Base-by-base conservation (phyloP, 2,888 invertebrate genomes). In the Plagodis dolabraria region DNA sequence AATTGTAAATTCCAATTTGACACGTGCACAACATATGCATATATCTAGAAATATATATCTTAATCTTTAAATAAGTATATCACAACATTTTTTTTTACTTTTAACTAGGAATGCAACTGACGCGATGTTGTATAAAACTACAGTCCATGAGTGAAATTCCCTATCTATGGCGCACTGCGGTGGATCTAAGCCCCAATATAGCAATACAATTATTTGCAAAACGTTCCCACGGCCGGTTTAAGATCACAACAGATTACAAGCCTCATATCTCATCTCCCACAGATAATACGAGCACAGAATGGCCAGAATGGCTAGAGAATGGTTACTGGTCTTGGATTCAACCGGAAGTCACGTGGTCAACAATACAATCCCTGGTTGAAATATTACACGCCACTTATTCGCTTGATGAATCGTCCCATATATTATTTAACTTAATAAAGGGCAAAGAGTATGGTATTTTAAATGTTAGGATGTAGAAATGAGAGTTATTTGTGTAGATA, bases 391-490 rank as follows among this genome's bases (percentile, higher is more conserved):
- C 77, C 80, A 80, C 79, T 84, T 85, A 86, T 86, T 86, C 81
- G 83, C 85, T 77, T 73, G 89, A 90, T 83, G 79, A 88, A 89
- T 89, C 81, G 84, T 77, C 84, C 83, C 87, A 86, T 88, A 87
- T 87, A 87, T 89, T 87, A 88, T 83, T 83, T 85, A 85, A 83
- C 75, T 83, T 86, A 83, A 85, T 85, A 83, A 82, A 74, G 63
- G 50, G 12, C 82, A 83, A 51, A 84, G 88, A 86, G 44, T 81
- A 83, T 63, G 60, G 58, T 60, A 63, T 65, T 60, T 22, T 57
- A 22, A 22, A 22, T 22, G 12, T 5, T 47, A 5, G 10, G 5
- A 5, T 0, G 44, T 58, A 76, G 74, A 82, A 54, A 65, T 43
- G 70, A 64, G 65, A 66, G 0, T 40, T 55, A 8, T 35, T 47